Evolutionary conservation across 2,888 invertebrate species (phyloP).

Genomic region (Pristionchus entomophagus): DNA sequence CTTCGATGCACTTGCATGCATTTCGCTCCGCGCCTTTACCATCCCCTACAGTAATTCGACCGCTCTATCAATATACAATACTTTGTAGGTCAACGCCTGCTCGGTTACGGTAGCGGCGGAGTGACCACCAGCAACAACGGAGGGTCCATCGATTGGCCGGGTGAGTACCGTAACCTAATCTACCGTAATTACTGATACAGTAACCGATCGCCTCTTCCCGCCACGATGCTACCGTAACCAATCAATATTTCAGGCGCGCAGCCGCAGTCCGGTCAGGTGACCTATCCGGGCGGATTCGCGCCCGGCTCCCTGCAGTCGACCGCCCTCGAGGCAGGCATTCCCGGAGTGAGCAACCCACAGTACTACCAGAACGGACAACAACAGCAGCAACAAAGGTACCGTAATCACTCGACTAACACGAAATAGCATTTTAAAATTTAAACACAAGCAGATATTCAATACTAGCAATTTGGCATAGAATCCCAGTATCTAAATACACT

Average conservation of each 20-base stretch:
- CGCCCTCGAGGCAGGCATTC: constrained; percentile 26
- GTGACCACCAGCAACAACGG: not conserved
- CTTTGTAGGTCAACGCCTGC: not conserved
- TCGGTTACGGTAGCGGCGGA: not conserved
- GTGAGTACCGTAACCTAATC: too few relatives aligned
- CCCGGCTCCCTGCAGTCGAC: not conserved
- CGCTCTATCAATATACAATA: not conserved
- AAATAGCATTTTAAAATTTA: too few relatives aligned
- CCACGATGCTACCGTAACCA: not conserved
- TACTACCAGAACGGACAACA: not conserved
- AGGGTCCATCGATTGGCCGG: not conserved
- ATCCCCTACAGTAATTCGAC: too few relatives aligned
- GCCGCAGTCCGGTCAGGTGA: constrained; percentile 17
- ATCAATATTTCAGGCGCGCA: not conserved
- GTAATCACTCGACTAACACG: too few relatives aligned
- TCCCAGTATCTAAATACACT: too few relatives aligned
- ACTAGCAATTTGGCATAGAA: too few relatives aligned
- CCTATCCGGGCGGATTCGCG: constrained; percentile 32
- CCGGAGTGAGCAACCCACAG: constrained; percentile 21
- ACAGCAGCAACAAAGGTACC: not conserved
- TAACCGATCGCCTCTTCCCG: not conserved
- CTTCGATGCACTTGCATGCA: too few relatives aligned
- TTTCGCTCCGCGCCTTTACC: too few relatives aligned
- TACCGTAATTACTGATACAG: not conserved
- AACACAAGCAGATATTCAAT: too few relatives aligned